These are phyloP conservation scores for Caradrina clavipalpis DNA, from an alignment of 2,888 invertebrate genomes.

Conservation along the genomic window DNA sequence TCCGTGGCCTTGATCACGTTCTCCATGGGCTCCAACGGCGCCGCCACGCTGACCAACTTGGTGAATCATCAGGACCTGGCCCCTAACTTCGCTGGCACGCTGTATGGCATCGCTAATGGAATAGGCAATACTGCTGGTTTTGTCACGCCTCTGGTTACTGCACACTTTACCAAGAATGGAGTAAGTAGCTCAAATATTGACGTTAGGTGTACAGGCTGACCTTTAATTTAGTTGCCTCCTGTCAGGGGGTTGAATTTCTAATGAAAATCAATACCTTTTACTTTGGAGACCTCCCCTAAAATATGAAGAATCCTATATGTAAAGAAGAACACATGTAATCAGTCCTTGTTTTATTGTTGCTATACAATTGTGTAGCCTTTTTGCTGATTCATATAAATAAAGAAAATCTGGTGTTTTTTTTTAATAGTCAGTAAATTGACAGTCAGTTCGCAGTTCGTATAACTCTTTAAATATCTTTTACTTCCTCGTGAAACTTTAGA, in stretches of 20 bases:
- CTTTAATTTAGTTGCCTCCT: too few relatives aligned
- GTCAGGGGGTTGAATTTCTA: too few relatives aligned
- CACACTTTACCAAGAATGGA: constrained; percentile 91
- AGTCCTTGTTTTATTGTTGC: too few relatives aligned
- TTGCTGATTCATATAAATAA: too few relatives aligned
- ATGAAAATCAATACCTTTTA: too few relatives aligned
- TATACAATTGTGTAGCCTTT: too few relatives aligned
- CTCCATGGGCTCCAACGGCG: constrained; percentile 93
- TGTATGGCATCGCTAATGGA: constrained; percentile 95
- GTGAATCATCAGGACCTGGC: constrained; percentile 94
- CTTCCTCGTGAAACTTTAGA: too few relatives aligned
- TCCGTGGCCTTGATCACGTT: constrained; percentile 93
- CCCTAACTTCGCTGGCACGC: constrained; percentile 94
- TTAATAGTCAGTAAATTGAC: too few relatives aligned
- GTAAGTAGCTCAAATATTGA: constrained; percentile 78
- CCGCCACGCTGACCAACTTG: constrained; percentile 91
- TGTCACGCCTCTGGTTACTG: constrained; percentile 93
- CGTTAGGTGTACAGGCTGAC: background rate
- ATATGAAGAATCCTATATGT: too few relatives aligned
- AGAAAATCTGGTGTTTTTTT: too few relatives aligned
- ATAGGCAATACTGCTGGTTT: constrained; percentile 94
- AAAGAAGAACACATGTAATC: too few relatives aligned
- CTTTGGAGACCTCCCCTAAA: too few relatives aligned
- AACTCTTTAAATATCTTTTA: background rate
- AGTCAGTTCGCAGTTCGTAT: background rate